These are phyloP conservation scores for Eucidaris tribuloides DNA, from an alignment of 35 echinoderm and acorn worm genomes.

Conservation along the genomic window DNA sequence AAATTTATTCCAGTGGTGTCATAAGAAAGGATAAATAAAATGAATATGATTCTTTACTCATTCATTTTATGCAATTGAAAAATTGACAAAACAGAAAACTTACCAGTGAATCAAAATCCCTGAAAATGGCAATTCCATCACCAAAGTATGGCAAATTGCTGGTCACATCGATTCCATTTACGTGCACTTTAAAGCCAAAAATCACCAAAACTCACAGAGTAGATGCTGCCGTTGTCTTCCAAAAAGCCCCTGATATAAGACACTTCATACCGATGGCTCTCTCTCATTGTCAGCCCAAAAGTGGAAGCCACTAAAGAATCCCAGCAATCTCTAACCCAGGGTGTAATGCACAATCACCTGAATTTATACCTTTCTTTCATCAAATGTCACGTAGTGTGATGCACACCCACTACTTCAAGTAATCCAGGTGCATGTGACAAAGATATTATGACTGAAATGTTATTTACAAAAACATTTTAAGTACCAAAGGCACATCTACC, in stretches of 20 bases:
- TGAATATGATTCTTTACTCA: no score
- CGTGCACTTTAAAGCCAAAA: constrained; percentile 27
- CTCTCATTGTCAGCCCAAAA: constrained; percentile 55
- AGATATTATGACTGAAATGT: no score
- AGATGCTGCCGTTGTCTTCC: constrained; percentile 10
- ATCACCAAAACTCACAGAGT: constrained; percentile 40
- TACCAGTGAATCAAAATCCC: not conserved
- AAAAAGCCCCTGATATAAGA: constrained; percentile 14
- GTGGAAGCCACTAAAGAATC: constrained; percentile 17
- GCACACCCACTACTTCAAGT: constrained; percentile 52
- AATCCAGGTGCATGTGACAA: constrained; percentile 30
- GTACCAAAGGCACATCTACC: no score
- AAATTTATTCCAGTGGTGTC: no score
- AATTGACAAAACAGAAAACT: not conserved
- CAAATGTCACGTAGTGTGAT: constrained; percentile 65
- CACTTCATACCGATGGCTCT: constrained; percentile 52
- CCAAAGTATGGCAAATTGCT: not conserved
- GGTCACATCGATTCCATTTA: constrained; percentile 29
- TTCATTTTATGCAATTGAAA: no score
- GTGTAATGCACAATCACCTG: constrained; percentile 71
- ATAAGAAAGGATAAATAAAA: no score
- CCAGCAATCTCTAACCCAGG: constrained; percentile 48
- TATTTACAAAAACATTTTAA: not conserved
- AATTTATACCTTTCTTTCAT: constrained; percentile 44
- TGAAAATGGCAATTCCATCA: not conserved